Evolutionary conservation across 92 coral and sea anemone species (phyloP).

Genomic region (Parazoanthus darwini): DNA sequence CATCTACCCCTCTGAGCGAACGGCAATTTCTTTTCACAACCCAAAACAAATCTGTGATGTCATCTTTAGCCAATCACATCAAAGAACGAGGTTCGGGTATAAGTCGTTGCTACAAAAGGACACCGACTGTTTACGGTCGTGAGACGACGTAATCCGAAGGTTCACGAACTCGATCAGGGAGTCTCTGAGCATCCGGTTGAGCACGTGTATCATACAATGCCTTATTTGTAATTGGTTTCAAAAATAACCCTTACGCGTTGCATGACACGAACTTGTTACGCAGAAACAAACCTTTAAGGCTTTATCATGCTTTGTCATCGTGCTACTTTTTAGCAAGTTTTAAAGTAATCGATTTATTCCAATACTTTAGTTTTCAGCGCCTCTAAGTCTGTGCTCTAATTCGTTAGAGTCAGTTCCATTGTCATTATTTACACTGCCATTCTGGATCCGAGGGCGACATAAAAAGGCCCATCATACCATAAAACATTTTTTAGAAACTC

Average conservation of each 20-base stretch:
- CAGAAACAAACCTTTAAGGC: too few species aligned
- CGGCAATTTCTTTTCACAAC: conserved; percentile 41
- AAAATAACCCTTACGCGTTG: conserved; percentile 18
- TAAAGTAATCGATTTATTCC: too few species aligned
- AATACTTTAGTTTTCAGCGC: too few species aligned
- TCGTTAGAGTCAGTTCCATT: too few species aligned
- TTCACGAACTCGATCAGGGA: conserved; percentile 19
- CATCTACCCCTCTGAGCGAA: not conserved
- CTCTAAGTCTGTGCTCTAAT: too few species aligned
- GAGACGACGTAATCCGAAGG: conserved; percentile 24
- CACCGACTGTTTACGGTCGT: conserved; percentile 35
- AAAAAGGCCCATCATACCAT: too few species aligned
- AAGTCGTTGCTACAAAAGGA: conserved; percentile 34
- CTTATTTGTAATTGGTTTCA: conserved; percentile 4
- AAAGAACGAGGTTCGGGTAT: conserved; percentile 22
- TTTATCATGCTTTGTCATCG: not conserved
- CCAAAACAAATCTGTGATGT: conserved; percentile 74
- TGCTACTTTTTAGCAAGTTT: too few species aligned
- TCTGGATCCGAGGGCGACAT: too few species aligned
- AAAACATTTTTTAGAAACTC: too few species aligned
- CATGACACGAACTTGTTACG: not conserved
- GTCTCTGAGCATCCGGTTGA: not conserved
- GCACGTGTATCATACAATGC: not conserved
- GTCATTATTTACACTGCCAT: too few species aligned
- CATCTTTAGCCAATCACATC: conserved; percentile 91